Evolutionary conservation across 2,113 vertebrate genomes (phyloP), one percentile per base, ranked within the genome.

Genomic region (Psettodes erumei): DNA sequence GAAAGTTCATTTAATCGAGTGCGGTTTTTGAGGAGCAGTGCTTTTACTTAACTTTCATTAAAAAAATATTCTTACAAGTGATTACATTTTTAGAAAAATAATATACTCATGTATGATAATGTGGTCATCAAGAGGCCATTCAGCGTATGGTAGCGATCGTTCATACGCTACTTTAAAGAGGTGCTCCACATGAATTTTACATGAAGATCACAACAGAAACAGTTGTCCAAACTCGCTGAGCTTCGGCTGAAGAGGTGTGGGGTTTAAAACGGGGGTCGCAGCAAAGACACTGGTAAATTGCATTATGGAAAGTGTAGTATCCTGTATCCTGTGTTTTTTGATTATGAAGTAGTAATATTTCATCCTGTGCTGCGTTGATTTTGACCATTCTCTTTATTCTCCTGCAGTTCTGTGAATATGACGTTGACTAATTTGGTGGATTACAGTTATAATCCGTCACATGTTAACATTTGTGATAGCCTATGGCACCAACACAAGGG

Each of bases 1-100:
- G 48, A 50, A 62, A 51, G 45, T 35, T 32, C 27, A 28, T 75
- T 77, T 4, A 54, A 18, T 55, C 60, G 67, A 32, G 23, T 32
- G 45, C 54, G 38, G 8, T 27, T 67, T 53, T 30, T 51, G 23
- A 40, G 50, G 40, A 40, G 6, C 37, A 59, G 40, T 3, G 48
- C 38, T 62, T 69, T 45, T 30, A 6, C 12, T 19, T n/a, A n/a
- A n/a, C n/a, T n/a, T n/a, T n/a, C n/a, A n/a, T n/a, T n/a, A n/a
- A n/a, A n/a, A n/a, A n/a, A n/a, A n/a, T n/a, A n/a, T n/a, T n/a
- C n/a, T n/a, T 48, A 48, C 3, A 48, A 1, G 47, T 23, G 9
- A 48, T 23, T 23, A 48, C 3, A 13, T 48, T 48, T 23, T n/a
- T n/a, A 23, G 4, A 23, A 12, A 11, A n/a, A 45, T 45, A n/a